Base-by-base conservation (phyloP, 2,888 invertebrate genomes). In the Tridacna crocea region DNA sequence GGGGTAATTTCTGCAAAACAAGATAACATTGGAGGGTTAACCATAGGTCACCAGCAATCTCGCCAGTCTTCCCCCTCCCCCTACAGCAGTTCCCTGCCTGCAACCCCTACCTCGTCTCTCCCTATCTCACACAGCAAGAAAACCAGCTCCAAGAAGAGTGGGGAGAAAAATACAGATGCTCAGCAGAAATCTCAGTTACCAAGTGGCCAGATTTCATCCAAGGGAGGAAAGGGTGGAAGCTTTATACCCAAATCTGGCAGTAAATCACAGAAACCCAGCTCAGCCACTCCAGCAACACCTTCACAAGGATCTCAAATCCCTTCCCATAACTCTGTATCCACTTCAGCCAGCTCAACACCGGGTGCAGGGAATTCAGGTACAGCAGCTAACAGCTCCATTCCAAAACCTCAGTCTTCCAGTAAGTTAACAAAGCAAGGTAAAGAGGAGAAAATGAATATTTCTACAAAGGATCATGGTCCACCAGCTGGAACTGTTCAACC, bases 161-260 rank as follows among this genome's bases (percentile, higher is more conserved):
- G 79, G 58, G 80, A 73, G 24, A 83, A 77, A 74, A 58, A 48
- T 24, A 80, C 77, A n/a, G 85, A 85, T 81, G 85, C 70, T 65
- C 84, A 85, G 61, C 80, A 82, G 26, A 77, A 74, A 55, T 72
- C 79, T 22, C 80, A 84, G 36, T 85, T 87, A 72, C 81, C 87
- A 17, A 88, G 89, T 61, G 87, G 89, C 46, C 83, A 85, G 60
- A 75, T 86, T 8, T 66, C 82, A 27, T 80, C 79, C 47, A 91
- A 89, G 74, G 86, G 88, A 66, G 88, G 91, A 24, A 92, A 92
- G 83, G 89, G 89, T 47, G 91, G 90, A 75, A 92, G 89, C 83
- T 82, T 91, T 80, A 89, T 91, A 72, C 89, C 92, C 24, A 91
- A 91, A 77, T 87, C 90, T 72, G 86, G 88, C 61, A 77, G 80